Conservation (phyloP, 2,888 invertebrate species). For the Pseudoips prasinana region DNA sequence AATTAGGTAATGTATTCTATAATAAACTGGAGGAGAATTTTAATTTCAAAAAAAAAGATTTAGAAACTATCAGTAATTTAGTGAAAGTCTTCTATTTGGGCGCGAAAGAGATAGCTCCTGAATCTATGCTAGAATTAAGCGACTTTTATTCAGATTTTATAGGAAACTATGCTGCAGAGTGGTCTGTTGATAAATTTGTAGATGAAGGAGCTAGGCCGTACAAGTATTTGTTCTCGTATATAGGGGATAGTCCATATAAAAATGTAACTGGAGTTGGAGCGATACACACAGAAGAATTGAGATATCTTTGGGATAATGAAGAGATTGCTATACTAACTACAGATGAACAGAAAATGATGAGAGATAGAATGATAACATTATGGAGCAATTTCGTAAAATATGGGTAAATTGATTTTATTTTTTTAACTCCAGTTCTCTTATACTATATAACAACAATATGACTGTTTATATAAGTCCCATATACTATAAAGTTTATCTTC, state of each 20-base stretch:
- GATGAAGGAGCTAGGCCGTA: constrained; percentile 33
- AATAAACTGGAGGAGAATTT: constrained; percentile 10
- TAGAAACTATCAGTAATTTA: constrained; percentile 26
- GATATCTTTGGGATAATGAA: constrained; percentile 36
- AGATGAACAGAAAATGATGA: constrained; percentile 40
- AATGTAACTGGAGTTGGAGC: constrained; percentile 42
- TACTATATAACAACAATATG: no score
- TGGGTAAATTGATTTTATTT: constrained; percentile 38
- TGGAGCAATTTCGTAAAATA: constrained; percentile 56
- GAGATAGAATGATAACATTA: constrained; percentile 43
- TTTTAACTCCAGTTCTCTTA: no score
- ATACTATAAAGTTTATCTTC: no score
- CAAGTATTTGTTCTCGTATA: constrained; percentile 47
- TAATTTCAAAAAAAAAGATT: constrained; percentile 11
- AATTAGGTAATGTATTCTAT: constrained; percentile 15
- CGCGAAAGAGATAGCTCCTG: constrained; percentile 30
- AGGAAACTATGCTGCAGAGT: constrained; percentile 40
- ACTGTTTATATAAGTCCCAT: no score
- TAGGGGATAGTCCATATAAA: constrained; percentile 35
- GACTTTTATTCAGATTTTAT: constrained; percentile 43
- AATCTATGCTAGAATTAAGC: constrained; percentile 34
- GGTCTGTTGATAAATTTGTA: constrained; percentile 40
- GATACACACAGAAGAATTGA: constrained; percentile 42
- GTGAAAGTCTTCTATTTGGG: constrained; percentile 39
- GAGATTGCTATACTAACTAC: constrained; percentile 10